A percentile compares a stretch with the other conserved stretches of the same genome.
These are phyloP conservation scores for Sinelater perroti DNA, from an alignment of 2,888 invertebrate species.

Conservation along the genomic window DNA sequence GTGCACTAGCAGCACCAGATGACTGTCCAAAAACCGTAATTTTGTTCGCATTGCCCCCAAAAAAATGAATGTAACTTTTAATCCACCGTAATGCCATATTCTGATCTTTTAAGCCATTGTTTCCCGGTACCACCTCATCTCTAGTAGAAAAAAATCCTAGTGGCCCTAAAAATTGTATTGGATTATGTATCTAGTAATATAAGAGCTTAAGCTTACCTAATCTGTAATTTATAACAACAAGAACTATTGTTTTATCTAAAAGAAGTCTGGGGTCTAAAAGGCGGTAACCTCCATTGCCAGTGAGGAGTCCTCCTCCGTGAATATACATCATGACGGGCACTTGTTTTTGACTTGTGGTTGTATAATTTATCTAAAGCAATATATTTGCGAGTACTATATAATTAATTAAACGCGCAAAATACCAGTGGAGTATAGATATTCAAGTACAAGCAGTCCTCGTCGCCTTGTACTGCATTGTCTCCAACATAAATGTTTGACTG, in stretches of 20 bases:
- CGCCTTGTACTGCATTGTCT: constrained; percentile 59
- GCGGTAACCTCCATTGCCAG: constrained; percentile 71
- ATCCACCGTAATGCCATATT: constrained; percentile 57
- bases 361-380: too few species aligned
- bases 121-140: constrained; percentile 58
- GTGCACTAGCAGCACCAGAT: constrained; percentile 59
- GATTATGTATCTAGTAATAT: background rate
- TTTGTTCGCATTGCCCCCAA: constrained; percentile 58
- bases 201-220: constrained; percentile 63
- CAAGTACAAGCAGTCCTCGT: constrained; percentile 85
- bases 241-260: constrained; percentile 73
- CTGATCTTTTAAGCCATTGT: constrained; percentile 61
- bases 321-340: constrained; percentile 78
- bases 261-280: constrained; percentile 76
- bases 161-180: constrained; percentile 46
- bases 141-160: constrained; percentile 55
- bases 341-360: background rate
- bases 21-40: constrained; percentile 61
- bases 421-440: constrained; percentile 73
- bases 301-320: constrained; percentile 78
- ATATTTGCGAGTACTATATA: too few species aligned
- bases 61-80: constrained; percentile 54
- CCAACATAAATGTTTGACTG: constrained; percentile 67
- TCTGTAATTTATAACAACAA: constrained; percentile 76
- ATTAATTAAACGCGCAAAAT: background rate